Base-by-base conservation (phyloP, 2,888 invertebrate species). In the Rhyacophila evoluta region DNA sequence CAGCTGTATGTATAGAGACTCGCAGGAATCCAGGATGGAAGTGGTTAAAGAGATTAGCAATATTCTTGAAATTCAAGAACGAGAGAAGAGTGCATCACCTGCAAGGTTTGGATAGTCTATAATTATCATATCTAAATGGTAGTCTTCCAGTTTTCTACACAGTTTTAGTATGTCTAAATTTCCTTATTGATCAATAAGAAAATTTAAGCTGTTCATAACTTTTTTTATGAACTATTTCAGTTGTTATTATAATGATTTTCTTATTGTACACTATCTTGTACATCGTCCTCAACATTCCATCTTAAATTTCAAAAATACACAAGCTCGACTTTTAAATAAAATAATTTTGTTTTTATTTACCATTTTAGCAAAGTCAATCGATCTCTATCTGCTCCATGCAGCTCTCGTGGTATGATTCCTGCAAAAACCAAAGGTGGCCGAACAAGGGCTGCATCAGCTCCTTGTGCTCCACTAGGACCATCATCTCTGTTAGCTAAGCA, bases 401-500 rank as follows among this genome's bases (percentile, higher is more conserved):
- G 80, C 25, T 27, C 76, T 19, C 15, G 68, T 25, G 39, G 36
- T 1, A 33, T 39, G 10, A 27, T 38, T 19, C 28, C 28, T 55
- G 19, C 55, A 10, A 55, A 55, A 55, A 25, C 55, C 1, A 55
- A 55, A 10, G 12, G 28, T 0, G 74, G 10, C 1, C 78, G 82
- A 92, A 86, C 70, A 85, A 86, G 84, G 84, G 81, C 78, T 15
- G 39, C 79, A 41, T 76, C 83, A 6, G 80, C 81, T 28, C 79
- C 76, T 36, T 79, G 72, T 25, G 81, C 70, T 55, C 81, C 68
- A 25, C 70, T 69, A 39, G 83, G 1, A 38, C 80, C 76, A 36
- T 79, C 71, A 8, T 12, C 78, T 83, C 86, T 96, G 75, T 88
- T 96, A 41, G 92, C 92, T 0, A 91, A 92, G 78, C 95, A 96